Percentiles rank a stretch among this genome's conserved stretches.
Conservation (phyloP, 2,888 invertebrate species). For the Xestia rhomboidea region DNA sequence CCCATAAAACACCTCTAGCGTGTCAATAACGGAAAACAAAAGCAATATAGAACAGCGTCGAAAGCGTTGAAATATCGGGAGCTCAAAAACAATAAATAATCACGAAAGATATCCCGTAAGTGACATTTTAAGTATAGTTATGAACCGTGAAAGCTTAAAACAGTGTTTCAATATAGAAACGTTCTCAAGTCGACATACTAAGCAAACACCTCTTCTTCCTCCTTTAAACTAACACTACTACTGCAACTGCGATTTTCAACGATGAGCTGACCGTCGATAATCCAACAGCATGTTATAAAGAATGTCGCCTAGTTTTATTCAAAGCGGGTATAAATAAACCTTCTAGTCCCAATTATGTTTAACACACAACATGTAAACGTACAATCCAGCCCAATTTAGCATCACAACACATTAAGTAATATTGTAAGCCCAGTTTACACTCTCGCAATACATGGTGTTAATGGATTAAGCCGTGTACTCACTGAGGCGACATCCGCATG, state of each 20-base stretch:
- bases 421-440: slow-evolving; percentile 34
- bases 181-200: too few relatives aligned
- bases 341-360: background rate
- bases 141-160: too few relatives aligned
- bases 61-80: too few relatives aligned
- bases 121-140: too few relatives aligned
- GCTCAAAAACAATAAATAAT: too few relatives aligned
- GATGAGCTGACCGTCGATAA: background rate
- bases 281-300: background rate
- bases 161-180: too few relatives aligned
- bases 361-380: slow-evolving; percentile 14
- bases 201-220: too few relatives aligned
- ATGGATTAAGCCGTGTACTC: slow-evolving; percentile 40
- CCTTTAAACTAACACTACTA: background rate
- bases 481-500: slow-evolving; percentile 15
- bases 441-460: slow-evolving; percentile 27
- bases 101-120: too few relatives aligned
- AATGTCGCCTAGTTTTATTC: background rate
- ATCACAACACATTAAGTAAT: slow-evolving; percentile 28
- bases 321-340: background rate
- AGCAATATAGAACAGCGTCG: too few relatives aligned
- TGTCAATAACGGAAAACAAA: too few relatives aligned
- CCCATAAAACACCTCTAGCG: too few relatives aligned
- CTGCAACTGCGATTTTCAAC: background rate
- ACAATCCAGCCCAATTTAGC: slow-evolving; percentile 32